Percentiles rank a stretch among this genome's conserved stretches.
Evolutionary conservation across 2,797 vertebrate genomes (phyloP).

Genomic region (Cyprinella venusta): DNA sequence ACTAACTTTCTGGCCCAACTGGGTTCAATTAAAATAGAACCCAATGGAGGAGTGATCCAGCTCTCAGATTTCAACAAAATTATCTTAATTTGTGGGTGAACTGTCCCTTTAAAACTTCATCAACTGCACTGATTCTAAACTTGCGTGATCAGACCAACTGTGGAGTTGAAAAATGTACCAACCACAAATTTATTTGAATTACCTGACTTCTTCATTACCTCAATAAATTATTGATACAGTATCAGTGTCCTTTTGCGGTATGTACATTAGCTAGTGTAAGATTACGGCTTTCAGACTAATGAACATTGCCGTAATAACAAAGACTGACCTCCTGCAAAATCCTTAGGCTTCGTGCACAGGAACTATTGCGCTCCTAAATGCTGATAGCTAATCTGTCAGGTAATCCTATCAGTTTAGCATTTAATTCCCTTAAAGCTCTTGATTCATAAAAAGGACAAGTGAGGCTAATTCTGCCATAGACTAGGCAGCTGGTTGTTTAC

Average conservation of each 20-base stretch:
- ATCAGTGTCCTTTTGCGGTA: constrained; percentile 1
- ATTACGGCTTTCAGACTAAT: constrained; percentile 18
- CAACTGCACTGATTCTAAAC: neutral
- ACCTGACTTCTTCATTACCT: neutral
- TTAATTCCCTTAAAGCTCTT: constrained; percentile 35
- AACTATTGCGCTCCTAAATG: constrained; percentile 23
- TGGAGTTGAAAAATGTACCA: neutral
- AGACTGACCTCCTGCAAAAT: constrained; percentile 17
- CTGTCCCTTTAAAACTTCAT: neutral
- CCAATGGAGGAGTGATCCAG: no score
- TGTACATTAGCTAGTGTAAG: constrained; percentile 17
- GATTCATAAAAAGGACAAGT: constrained; percentile 39
- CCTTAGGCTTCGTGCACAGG: constrained; percentile 9
- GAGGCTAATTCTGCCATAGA: constrained; percentile 16
- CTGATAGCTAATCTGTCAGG: constrained; percentile 34
- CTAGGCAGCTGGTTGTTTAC: neutral
- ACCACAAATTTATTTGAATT: neutral
- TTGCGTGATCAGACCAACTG: neutral
- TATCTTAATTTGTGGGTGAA: no score
- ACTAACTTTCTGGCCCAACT: no score
- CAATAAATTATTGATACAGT: constrained; percentile 9
- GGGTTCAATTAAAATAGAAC: no score
- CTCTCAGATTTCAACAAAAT: no score
- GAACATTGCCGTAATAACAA: constrained; percentile 6
- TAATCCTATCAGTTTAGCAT: constrained; percentile 27